Evolutionary conservation across 2,888 invertebrate species (phyloP), one percentile per base, ranked within the genome.

Genomic region (Linnaemya tessellans): DNA sequence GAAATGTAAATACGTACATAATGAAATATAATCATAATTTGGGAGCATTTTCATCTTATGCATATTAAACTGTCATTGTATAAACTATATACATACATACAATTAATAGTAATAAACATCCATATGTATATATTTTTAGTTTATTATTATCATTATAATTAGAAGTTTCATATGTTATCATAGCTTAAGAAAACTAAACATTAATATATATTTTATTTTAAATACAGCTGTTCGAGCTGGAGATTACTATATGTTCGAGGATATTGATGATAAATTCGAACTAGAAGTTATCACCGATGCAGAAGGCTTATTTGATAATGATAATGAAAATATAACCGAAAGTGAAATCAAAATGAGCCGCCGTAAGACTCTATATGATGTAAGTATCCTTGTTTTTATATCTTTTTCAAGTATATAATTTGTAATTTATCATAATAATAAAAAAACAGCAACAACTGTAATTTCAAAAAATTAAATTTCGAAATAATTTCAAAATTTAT

Each of bases 191-290:
- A 49, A 49, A 18, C 18, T 5, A 3, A 54, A 46, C 65, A 65
- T 56, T 46, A 13, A 68, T 22, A 49, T 41, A 18, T 67, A 11
- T 38, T 10, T 49, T n/a, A n/a, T n/a, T 54, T 75, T 11, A 58
- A 64, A 62, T 10, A 38, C 70, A 99, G 99, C 99, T 71, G 96
- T 99, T 82, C 96, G 99, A 71, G 98, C 98, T 84, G 99, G 99
- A 20, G 99, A 99, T 93, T 99, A 99, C 93, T 99, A 98, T 93
- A 98, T 99, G 98, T 99, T 99, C 93, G 98, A 99, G 90, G 98
- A 98, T 88, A 95, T 97, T 90, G 96, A 96, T 89, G 96, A 97
- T 88, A 96, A 96, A 81, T 96, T 96, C 56, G 94, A 96, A 86
- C 90, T 95, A 87, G 96, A 95, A 87, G 89, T 95, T 30, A 93